Percentiles rank a stretch among this genome's conserved stretches.
These are phyloP conservation scores for Torymus auratus DNA, from an alignment of 2,888 invertebrate genomes.

Conservation along the genomic window DNA sequence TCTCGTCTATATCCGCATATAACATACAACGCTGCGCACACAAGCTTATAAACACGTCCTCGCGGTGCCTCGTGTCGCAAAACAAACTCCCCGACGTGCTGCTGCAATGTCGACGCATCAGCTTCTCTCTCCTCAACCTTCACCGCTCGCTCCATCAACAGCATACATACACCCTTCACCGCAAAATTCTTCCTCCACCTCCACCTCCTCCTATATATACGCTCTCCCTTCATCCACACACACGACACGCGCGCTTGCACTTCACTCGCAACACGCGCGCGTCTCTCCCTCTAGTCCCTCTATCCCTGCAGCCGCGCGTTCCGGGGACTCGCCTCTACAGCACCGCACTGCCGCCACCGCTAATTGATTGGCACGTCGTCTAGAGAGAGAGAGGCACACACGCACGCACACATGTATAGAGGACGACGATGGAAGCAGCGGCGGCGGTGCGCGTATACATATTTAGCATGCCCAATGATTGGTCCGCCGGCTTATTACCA, in stretches of 20 bases:
- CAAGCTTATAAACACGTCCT: too few relatives aligned
- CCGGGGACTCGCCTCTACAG: slow-evolving; percentile 46
- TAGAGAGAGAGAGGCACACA: too few relatives aligned
- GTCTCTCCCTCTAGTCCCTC: not conserved
- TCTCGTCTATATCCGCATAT: too few relatives aligned
- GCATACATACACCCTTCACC: not conserved
- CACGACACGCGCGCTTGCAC: not conserved
- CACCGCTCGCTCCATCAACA: not conserved
- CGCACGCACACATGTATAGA: too few relatives aligned
- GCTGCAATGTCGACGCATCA: not conserved
- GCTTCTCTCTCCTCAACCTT: not conserved
- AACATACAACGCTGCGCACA: too few relatives aligned
- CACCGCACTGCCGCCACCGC: slow-evolving; percentile 50
- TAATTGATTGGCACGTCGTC: slow-evolving; percentile 71
- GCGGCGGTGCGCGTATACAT: slow-evolving; percentile 64
- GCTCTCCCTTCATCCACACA: not conserved
- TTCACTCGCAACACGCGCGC: not conserved
- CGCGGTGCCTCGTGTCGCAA: too few relatives aligned
- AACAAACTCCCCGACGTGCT: too few relatives aligned
- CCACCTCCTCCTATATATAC: too few relatives aligned
- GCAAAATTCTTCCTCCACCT: too few relatives aligned
- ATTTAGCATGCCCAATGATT: slow-evolving; percentile 71
- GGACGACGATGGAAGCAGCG: too few relatives aligned
- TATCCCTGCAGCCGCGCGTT: slow-evolving; percentile 32
- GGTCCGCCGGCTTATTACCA: slow-evolving; percentile 71